phyloP scores from a whole-genome alignment of 2,797 vertebrate species.

The Trachurus trachurus region DNA sequence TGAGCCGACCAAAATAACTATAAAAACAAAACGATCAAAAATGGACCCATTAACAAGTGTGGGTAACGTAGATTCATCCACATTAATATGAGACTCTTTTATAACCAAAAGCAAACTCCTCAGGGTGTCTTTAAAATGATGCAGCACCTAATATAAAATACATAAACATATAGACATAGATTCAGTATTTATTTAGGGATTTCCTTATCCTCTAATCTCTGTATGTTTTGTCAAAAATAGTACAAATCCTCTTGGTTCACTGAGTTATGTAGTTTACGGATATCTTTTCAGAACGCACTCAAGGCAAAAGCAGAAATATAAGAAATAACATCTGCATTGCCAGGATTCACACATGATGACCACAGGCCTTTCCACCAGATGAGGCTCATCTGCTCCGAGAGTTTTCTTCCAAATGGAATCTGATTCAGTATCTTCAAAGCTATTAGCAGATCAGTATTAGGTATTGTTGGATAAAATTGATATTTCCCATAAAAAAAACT shows the following conservation, averaged over 20 bases:
- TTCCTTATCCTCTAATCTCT: conserved; percentile 7
- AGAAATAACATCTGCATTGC: background rate
- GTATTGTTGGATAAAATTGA: conserved; percentile 62
- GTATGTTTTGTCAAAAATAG: conserved; percentile 9
- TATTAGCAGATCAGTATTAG: conserved; percentile 48
- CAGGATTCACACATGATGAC: conserved; percentile 45
- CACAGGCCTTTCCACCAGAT: conserved; percentile 55
- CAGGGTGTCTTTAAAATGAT: background rate
- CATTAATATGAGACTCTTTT: too few species aligned
- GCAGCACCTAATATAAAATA: background rate
- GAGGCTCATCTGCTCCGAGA: conserved; percentile 70
- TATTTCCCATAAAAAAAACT: conserved; percentile 48
- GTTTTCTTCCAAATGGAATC: conserved; percentile 58
- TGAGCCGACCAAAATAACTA: too few species aligned
- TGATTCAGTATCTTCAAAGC: conserved; percentile 52
- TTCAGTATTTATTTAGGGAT: background rate
- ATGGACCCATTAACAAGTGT: too few species aligned
- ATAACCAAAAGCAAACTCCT: too few species aligned
- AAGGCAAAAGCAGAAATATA: background rate
- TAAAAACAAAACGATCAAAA: too few species aligned
- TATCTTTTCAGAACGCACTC: conserved; percentile 15
- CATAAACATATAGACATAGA: background rate
- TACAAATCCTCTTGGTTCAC: background rate
- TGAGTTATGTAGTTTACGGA: background rate
- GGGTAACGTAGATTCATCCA: too few species aligned